Evolutionary conservation across 2,888 invertebrate species (phyloP).

Genomic region (Hetaerina titia): DNA sequence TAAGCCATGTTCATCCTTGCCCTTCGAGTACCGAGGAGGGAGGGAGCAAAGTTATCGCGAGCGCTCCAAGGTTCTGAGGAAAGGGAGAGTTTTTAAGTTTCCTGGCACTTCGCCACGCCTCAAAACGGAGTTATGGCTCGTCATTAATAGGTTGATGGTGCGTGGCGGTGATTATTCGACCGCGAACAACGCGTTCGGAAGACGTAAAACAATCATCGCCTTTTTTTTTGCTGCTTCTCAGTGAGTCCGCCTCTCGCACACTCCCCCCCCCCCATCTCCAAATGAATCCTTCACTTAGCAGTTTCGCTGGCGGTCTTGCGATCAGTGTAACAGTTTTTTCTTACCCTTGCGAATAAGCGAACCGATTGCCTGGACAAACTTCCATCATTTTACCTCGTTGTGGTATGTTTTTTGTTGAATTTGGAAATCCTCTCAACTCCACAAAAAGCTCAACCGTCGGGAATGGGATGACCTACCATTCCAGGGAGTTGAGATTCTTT

Average conservation of each 20-base stretch:
- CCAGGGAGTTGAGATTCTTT: too few relatives aligned
- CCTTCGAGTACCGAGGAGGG: background rate
- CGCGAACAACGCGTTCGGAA: background rate
- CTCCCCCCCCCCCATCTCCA: background rate
- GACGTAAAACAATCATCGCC: background rate
- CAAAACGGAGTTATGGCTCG: slow-evolving; percentile 1
- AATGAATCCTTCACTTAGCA: background rate
- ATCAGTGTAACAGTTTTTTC: background rate
- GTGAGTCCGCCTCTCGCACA: background rate
- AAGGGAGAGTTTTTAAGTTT: background rate
- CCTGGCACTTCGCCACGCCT: background rate
- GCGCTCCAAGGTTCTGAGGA: background rate
- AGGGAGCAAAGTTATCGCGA: background rate
- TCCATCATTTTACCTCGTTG: too few relatives aligned
- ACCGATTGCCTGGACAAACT: background rate
- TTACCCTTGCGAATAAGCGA: background rate
- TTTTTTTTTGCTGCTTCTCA: background rate
- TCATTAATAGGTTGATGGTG: background rate
- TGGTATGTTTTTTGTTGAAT: too few relatives aligned
- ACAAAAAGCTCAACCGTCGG: too few relatives aligned
- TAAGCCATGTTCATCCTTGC: background rate
- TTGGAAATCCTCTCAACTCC: too few relatives aligned
- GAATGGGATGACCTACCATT: too few relatives aligned
- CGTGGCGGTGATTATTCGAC: background rate
- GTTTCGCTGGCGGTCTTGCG: background rate